A percentile compares a stretch with the other conserved stretches of the same genome.
Conservation (phyloP, 2,888 invertebrate genomes). For the Leptarthrus brevirostris region DNA sequence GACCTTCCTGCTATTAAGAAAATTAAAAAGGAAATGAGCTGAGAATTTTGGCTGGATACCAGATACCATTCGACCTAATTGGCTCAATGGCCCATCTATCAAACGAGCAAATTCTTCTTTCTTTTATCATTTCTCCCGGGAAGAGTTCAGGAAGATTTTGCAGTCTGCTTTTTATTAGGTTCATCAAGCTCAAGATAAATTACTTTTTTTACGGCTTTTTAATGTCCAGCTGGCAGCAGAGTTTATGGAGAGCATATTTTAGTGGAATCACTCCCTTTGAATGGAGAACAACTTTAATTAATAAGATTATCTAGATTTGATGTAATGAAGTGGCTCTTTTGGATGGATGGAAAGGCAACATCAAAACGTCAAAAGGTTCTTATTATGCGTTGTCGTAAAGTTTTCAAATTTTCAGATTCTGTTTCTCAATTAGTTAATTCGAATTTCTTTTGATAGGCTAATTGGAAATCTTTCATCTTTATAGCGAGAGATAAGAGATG, state of each 20-base stretch:
- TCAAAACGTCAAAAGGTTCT: too few relatives aligned
- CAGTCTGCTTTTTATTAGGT: conserved; percentile 35
- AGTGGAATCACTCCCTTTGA: conserved; percentile 20
- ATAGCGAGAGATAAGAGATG: too few relatives aligned
- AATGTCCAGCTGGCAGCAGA: conserved; percentile 20
- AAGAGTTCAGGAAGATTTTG: not conserved
- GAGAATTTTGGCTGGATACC: conserved; percentile 34
- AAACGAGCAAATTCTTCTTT: not conserved
- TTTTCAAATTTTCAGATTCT: too few relatives aligned
- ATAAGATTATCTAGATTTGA: conserved; percentile 15
- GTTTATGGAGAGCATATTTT: conserved; percentile 33
- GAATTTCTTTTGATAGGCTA: too few relatives aligned
- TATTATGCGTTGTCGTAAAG: too few relatives aligned
- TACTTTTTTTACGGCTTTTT: conserved; percentile 36
- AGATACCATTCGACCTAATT: conserved; percentile 45
- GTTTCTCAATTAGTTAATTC: too few relatives aligned
- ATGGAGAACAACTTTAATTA: not conserved
- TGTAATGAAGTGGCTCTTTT: not conserved
- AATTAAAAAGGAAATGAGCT: conserved; percentile 47
- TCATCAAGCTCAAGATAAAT: conserved; percentile 38
- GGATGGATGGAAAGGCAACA: not conserved
- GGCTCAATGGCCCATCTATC: conserved; percentile 45
- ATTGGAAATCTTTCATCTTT: too few relatives aligned
- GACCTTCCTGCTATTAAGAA: conserved; percentile 40
- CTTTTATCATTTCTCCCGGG: conserved; percentile 6